Conservation (phyloP, 2,797 vertebrate species). For the Melanotaenia pygmaea region DNA sequence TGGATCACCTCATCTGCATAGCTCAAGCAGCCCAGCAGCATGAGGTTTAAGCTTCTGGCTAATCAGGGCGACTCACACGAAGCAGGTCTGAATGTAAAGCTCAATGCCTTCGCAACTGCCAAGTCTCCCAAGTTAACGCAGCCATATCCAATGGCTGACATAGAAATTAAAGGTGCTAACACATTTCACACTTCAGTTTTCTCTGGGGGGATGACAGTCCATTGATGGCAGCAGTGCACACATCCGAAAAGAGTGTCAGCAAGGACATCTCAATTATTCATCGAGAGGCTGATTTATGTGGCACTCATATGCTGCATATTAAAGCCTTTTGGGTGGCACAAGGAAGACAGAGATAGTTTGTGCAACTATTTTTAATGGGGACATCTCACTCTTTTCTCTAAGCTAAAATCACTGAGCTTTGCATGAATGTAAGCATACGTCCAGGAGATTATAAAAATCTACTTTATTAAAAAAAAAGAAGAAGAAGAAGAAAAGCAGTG, state of each 20-base stretch:
- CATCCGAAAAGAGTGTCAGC: conserved; percentile 50
- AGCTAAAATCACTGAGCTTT: conserved; percentile 15
- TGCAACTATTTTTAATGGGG: conserved; percentile 57
- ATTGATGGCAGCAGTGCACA: conserved; percentile 37
- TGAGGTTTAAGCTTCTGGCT: conserved; percentile 33
- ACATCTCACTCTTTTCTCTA: conserved; percentile 11
- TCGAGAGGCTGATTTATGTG: conserved; percentile 61
- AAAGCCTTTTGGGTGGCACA: conserved; percentile 48
- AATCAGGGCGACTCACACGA: conserved; percentile 44
- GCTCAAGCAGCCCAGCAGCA: conserved; percentile 32
- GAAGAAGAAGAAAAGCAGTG: neutral
- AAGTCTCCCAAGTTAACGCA: conserved; percentile 32
- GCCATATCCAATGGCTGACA: conserved; percentile 28
- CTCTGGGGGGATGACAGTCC: conserved; percentile 29
- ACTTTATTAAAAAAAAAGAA: neutral
- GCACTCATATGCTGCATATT: conserved; percentile 64
- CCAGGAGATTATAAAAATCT: conserved; percentile 16
- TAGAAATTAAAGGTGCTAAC: conserved; percentile 59
- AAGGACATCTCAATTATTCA: conserved; percentile 73
- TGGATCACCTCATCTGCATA: conserved; percentile 58
- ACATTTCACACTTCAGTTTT: conserved; percentile 43
- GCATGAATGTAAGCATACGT: conserved; percentile 18
- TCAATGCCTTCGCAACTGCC: conserved; percentile 19
- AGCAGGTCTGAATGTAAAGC: conserved; percentile 43
- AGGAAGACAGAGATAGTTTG: conserved; percentile 51